phyloP scores from a whole-genome alignment of 2,888 invertebrate species.

The Cosmorhoe ocellata region DNA sequence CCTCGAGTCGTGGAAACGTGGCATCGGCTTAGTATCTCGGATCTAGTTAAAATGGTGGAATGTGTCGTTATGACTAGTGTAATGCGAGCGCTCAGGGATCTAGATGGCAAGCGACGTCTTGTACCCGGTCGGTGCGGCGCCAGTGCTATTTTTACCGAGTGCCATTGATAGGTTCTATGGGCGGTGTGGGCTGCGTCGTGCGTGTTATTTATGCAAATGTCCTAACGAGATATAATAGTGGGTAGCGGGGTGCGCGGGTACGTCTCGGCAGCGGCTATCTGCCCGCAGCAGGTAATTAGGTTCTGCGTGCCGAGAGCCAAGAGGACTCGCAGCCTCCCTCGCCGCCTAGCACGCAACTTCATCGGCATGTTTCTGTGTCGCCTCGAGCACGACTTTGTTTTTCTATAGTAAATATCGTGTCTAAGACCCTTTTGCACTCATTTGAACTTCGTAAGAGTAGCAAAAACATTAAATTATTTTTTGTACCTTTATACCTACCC shows the following conservation, averaged over 20 bases:
- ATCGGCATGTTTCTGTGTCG: slow-evolving; percentile 72
- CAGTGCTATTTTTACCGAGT: slow-evolving; percentile 68
- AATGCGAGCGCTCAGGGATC: slow-evolving; percentile 49
- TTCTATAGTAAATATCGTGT: slow-evolving; percentile 61
- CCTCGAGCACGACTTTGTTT: slow-evolving; percentile 75
- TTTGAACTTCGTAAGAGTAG: slow-evolving; percentile 25
- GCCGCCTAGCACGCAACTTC: slow-evolving; percentile 55
- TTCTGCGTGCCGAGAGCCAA: slow-evolving; percentile 62
- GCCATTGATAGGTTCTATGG: slow-evolving; percentile 71
- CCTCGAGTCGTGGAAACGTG: slow-evolving; percentile 58
- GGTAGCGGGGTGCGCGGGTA: slow-evolving; percentile 60
- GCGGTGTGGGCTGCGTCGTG: slow-evolving; percentile 60
- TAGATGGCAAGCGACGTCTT: slow-evolving; percentile 30
- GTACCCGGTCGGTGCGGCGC: slow-evolving; percentile 53
- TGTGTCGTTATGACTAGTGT: slow-evolving; percentile 63
- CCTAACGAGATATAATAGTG: slow-evolving; percentile 79
- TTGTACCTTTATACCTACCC: no score
- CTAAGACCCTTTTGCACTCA: slow-evolving; percentile 46
- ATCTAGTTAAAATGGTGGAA: slow-evolving; percentile 64
- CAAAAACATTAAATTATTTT: slow-evolving; percentile 17
- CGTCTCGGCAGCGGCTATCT: slow-evolving; percentile 57
- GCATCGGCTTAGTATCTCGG: slow-evolving; percentile 62
- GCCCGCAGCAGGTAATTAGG: slow-evolving; percentile 78
- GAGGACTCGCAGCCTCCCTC: slow-evolving; percentile 41
- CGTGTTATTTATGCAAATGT: slow-evolving; percentile 79